Conservation (phyloP, 2,888 invertebrate genomes). For the Caenorhabditis sp. region DNA sequence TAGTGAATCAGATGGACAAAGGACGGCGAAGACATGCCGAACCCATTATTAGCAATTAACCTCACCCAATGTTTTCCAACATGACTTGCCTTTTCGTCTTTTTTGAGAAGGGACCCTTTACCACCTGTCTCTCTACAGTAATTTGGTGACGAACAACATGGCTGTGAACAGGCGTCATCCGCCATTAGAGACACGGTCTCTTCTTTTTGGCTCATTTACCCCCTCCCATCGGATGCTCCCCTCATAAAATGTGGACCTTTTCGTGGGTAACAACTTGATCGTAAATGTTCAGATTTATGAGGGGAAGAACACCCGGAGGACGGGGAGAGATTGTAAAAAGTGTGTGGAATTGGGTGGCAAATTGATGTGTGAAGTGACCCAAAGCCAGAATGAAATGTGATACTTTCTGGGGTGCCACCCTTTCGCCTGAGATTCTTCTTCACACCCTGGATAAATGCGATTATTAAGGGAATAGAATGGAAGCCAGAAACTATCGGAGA, state of each 20-base stretch:
- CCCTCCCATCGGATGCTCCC: constrained; percentile 30
- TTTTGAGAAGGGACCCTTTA: constrained; percentile 24
- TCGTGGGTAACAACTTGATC: constrained; percentile 61
- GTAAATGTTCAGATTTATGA: constrained; percentile 60
- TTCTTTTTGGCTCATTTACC: constrained; percentile 63
- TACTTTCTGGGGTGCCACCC: constrained; percentile 12
- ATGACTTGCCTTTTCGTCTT: constrained; percentile 38
- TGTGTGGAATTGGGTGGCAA: constrained; percentile 54
- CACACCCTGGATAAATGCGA: constrained; percentile 43
- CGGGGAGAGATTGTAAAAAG: constrained; percentile 55
- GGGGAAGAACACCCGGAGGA: constrained; percentile 56
- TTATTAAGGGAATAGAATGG: constrained; percentile 37
- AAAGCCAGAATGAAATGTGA: constrained; percentile 36
- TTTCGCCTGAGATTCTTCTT: constrained; percentile 16
- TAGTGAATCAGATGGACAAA: constrained; percentile 59
- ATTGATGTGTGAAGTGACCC: constrained; percentile 65
- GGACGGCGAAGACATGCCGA: constrained; percentile 62
- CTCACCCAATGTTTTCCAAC: constrained; percentile 59
- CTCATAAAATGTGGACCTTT: constrained; percentile 59
- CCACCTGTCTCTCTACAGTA: constrained; percentile 60
- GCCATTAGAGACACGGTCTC: constrained; percentile 45
- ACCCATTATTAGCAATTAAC: constrained; percentile 66
- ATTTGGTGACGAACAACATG: constrained; percentile 30
- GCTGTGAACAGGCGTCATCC: constrained; percentile 26
- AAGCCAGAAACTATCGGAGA: background rate